phyloP scores from a whole-genome alignment of 2,113 vertebrate species.

The Ameiurus melas region DNA sequence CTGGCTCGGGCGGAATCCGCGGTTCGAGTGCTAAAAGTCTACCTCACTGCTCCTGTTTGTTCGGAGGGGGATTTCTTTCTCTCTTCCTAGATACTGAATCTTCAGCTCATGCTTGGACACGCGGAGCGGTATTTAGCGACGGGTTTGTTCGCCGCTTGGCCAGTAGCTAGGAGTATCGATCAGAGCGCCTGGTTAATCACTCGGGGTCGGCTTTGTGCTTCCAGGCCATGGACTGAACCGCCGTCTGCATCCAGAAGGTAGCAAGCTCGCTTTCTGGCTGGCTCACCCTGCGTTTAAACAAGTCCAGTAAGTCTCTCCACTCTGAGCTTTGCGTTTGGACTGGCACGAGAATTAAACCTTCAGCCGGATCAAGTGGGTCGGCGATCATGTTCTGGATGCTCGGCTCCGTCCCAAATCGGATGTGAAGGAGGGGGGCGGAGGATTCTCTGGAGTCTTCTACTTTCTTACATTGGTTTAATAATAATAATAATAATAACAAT shows the following conservation, averaged over 20 bases:
- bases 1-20: constrained; percentile 28
- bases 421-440: constrained; percentile 43
- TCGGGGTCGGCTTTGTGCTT: constrained; percentile 65
- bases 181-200: constrained; percentile 70
- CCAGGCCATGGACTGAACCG: constrained; percentile 69
- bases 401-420: constrained; percentile 56
- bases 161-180: constrained; percentile 63
- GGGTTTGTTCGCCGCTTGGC: constrained; percentile 58
- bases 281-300: constrained; percentile 59
- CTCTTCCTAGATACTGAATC: constrained; percentile 11
- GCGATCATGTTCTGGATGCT: constrained; percentile 58
- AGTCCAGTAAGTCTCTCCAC: not conserved
- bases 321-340: not conserved
- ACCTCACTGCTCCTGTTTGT: constrained; percentile 5
- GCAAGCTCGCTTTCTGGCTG: constrained; percentile 48
- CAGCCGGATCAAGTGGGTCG: not conserved
- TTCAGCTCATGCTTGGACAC: constrained; percentile 32
- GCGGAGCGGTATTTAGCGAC: constrained; percentile 28
- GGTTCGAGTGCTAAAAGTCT: constrained; percentile 8
- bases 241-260: constrained; percentile 53
- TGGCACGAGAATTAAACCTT: not conserved
- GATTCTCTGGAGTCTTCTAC: constrained; percentile 29
- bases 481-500: not conserved
- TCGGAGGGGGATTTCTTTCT: constrained; percentile 36
- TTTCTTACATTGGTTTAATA: not conserved